These are phyloP conservation scores for Mixornis gularis DNA, from an alignment of 2,113 vertebrate species.

Conservation along the genomic window DNA sequence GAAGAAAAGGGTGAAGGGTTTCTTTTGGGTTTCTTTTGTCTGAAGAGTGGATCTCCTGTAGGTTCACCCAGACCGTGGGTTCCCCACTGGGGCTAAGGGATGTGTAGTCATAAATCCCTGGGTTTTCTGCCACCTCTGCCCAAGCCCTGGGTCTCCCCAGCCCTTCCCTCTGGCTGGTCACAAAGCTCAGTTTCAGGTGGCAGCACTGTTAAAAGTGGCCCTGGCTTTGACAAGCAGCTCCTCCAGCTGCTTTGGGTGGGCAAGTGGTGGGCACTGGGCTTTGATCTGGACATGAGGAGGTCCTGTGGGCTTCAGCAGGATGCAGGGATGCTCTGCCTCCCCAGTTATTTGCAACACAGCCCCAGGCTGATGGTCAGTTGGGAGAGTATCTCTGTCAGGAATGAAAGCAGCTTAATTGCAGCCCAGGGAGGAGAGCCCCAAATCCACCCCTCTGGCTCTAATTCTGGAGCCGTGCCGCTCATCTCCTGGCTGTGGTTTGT, in stretches of 20 bases:
- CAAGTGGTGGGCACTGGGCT: neutral
- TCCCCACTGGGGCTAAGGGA: neutral
- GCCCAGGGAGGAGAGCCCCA: neutral
- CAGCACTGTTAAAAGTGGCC: neutral
- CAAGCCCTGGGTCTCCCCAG: neutral
- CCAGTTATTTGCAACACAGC: neutral
- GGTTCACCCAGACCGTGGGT: neutral
- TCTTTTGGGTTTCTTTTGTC: neutral
- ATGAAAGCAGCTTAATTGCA: neutral
- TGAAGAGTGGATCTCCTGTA: neutral
- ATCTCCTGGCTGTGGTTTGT: accelerated
- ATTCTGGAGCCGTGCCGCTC: neutral
- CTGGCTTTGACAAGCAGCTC: neutral
- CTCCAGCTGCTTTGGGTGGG: neutral
- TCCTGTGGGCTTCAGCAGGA: neutral
- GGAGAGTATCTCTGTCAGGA: neutral
- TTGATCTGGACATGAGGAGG: neutral
- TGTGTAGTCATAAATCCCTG: neutral
- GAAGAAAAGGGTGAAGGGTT: neutral
- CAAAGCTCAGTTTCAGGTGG: neutral
- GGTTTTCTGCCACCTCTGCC: neutral
- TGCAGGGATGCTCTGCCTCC: neutral
- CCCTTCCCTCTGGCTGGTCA: neutral
- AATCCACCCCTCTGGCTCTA: accelerated
- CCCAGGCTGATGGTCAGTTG: neutral